Evolutionary conservation across 2,113 vertebrate genomes (phyloP).

Genomic region (Promerops cafer): DNA sequence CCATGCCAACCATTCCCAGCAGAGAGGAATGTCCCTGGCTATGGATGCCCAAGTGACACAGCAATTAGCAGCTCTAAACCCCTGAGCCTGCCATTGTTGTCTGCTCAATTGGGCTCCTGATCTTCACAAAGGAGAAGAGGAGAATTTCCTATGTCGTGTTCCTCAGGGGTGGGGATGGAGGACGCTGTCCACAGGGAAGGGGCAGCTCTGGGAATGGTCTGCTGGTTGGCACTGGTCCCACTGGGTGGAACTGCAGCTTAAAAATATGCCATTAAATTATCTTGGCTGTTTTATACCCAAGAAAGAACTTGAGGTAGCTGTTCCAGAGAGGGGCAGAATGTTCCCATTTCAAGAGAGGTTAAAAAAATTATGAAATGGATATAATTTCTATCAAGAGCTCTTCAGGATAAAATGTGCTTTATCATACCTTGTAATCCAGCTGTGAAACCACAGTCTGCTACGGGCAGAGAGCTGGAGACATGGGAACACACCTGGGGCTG

Average conservation of each 20-base stretch:
- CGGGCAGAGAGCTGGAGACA: neutral
- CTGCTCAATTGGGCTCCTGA: neutral
- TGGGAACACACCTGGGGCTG: rapidly evolving
- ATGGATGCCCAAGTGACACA: neutral
- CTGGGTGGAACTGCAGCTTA: neutral
- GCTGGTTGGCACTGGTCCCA: neutral
- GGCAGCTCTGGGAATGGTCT: neutral
- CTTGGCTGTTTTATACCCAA: neutral
- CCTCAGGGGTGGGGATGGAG: neutral
- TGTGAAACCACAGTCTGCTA: rapidly evolving
- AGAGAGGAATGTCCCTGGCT: neutral
- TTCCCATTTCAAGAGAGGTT: neutral
- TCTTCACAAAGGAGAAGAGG: neutral
- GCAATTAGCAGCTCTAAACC: neutral
- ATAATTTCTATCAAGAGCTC: neutral
- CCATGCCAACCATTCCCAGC: neutral
- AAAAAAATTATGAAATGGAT: neutral
- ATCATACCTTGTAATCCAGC: neutral
- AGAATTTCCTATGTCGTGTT: neutral
- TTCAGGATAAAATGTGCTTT: neutral
- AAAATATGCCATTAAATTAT: neutral
- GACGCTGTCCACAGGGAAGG: neutral
- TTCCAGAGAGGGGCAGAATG: neutral
- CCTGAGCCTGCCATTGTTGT: neutral
- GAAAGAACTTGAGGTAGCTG: neutral